Evolutionary conservation across 1,140 invertebrate genomes (phyloP).

Genomic region (Bombus balteatus): DNA sequence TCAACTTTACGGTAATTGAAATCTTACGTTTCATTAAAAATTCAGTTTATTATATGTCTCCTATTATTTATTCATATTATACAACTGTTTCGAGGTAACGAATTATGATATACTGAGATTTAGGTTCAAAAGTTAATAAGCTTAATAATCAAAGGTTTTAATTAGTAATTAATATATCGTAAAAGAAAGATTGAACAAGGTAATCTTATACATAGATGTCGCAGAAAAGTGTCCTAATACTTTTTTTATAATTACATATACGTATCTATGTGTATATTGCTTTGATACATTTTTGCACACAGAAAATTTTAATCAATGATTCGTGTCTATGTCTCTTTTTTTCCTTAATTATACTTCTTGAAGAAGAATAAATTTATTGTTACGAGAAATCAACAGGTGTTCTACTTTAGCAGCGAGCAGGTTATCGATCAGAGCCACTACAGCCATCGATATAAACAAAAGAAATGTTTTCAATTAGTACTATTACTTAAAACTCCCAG

Average conservation of each 20-base stretch:
- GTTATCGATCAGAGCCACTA: constrained; percentile 1
- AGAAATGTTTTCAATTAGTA: constrained; percentile 23
- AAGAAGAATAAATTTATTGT: neutral
- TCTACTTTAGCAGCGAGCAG: neutral
- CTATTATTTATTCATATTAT: neutral
- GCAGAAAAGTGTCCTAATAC: neutral
- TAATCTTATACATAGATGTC: neutral
- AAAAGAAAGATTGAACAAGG: neutral
- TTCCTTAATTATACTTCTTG: neutral
- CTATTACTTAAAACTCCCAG: neutral
- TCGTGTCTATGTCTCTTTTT: neutral
- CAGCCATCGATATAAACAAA: neutral
- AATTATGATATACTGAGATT: neutral
- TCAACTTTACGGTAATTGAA: neutral
- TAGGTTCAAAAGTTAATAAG: neutral
- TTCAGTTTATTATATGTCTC: too few relatives aligned
- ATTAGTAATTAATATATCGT: too few relatives aligned
- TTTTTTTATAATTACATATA: neutral
- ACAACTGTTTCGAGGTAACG: neutral
- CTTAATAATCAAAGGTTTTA: too few relatives aligned
- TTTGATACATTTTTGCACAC: too few relatives aligned
- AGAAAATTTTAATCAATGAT: too few relatives aligned
- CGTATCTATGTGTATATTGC: too few relatives aligned
- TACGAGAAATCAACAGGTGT: constrained; percentile 38
- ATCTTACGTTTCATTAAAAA: too few relatives aligned